Evolutionary conservation across 1,140 invertebrate species (phyloP), one percentile per base, ranked within the genome.

Genomic region (Melanaphis sacchari): DNA sequence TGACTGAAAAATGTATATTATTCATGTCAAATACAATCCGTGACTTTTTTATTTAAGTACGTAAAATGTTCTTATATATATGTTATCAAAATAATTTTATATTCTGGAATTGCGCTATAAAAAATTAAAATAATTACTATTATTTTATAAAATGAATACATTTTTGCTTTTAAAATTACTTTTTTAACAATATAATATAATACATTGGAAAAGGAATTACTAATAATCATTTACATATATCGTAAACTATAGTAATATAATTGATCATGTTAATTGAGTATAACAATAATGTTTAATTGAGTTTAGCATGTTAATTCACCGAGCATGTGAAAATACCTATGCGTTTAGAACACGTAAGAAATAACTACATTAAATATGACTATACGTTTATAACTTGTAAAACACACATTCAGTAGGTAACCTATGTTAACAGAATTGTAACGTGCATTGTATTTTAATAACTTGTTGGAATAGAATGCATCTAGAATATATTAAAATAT

Each of bases 391-490:
- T 90, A 90, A 90, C 89, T 41, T 90, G n/a, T 90, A 66, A 66
- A 41, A 90, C 54, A 41, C 52, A 54, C 24, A 90, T 21, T 22
- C 40, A 43, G 5, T 11, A 43, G 8, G 15, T 49, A 49, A 49
- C 46, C 46, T 88, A 36, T 36, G 18, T 11, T 46, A 66, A 66
- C 52, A 15, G 54, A 90, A 66, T 66, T 43, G 38, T 66, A 26
- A 43, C 54, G 89, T 90, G 89, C 52, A 66, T 89, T 89, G 88
- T 54, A 89, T 90, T 90, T 90, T 90, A 90, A 90, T 90, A 41
- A 66, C 52, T 90, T n/a, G 52, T 90, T 7, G 38, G 38, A 89
- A 43, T n/a, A 41, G 88, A 90, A 66, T 90, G 52, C 38, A 66
- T 90, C 7, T 41, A 41, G 54, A 90, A 59, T 59, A 66, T 2